Conservation (phyloP, 2,888 invertebrate species). For the Pecten maximus region DNA sequence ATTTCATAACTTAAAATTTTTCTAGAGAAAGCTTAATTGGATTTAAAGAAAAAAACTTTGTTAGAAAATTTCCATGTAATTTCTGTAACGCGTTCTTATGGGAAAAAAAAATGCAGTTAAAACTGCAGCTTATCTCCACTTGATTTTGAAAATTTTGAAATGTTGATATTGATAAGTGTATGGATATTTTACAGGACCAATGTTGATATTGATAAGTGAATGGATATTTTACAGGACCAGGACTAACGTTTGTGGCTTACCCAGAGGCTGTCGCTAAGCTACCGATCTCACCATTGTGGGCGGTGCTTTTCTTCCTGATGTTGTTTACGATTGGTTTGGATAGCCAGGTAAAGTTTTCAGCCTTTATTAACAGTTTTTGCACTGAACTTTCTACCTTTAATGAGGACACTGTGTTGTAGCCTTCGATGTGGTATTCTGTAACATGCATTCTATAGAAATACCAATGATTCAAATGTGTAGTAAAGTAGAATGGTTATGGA, state of each 20-base stretch:
- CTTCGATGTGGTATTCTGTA: not conserved
- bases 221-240: constrained; percentile 75
- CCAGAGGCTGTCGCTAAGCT: constrained; percentile 80
- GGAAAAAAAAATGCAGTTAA: no score
- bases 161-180: no score
- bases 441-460: not conserved
- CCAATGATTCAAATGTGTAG: no score
- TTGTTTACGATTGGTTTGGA: constrained; percentile 81
- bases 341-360: constrained; percentile 76
- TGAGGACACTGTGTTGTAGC: not conserved
- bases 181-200: no score
- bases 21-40: no score
- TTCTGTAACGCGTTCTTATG: no score
- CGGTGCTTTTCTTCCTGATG: constrained; percentile 81
- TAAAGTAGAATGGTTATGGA: not conserved
- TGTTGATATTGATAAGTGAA: not conserved
- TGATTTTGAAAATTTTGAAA: no score
- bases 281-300: constrained; percentile 79
- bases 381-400: not conserved
- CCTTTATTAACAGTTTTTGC: not conserved
- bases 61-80: no score
- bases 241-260: constrained; percentile 81
- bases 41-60: no score
- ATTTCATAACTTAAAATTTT: no score
- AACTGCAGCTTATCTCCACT: no score